Conservation (phyloP, 2,797 vertebrate genomes). For the Synaphobranchus kaupii region DNA sequence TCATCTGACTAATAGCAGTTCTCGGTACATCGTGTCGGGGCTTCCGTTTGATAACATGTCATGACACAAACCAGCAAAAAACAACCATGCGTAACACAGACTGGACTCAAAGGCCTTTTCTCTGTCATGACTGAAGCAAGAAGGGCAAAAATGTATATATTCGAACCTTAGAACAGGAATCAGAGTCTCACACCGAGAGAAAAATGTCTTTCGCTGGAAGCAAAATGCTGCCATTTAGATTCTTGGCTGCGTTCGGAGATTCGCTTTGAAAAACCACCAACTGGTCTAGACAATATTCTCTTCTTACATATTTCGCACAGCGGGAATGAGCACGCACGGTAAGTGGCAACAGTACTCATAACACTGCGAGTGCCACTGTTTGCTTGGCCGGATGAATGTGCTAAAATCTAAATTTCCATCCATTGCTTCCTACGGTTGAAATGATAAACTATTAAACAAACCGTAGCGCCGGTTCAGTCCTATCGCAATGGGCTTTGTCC, state of each 20-base stretch:
- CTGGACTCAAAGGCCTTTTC: neutral
- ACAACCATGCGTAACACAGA: neutral
- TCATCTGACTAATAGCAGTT: slow-evolving; percentile 15
- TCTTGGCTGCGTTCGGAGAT: slow-evolving; percentile 7
- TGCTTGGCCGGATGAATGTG: neutral
- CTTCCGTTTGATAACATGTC: neutral
- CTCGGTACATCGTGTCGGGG: slow-evolving; percentile 22
- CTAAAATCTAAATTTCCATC: slow-evolving; percentile 10
- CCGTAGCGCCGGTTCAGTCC: neutral
- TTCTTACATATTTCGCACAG: slow-evolving; percentile 34
- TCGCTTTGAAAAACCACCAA: slow-evolving; percentile 4
- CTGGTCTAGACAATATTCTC: neutral
- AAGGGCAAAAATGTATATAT: neutral
- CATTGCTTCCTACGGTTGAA: neutral
- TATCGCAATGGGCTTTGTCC: neutral
- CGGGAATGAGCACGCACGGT: neutral
- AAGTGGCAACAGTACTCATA: slow-evolving; percentile 5
- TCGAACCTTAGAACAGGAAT: neutral
- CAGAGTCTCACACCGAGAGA: neutral
- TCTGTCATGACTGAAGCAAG: neutral
- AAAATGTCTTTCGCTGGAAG: neutral
- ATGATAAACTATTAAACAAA: neutral
- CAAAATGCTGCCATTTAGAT: neutral
- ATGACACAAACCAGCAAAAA: neutral
- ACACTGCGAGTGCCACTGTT: neutral